Evolutionary conservation across 2,888 invertebrate species (phyloP), one percentile per base, ranked within the genome.

Genomic region (Epistrophella euchroma): DNA sequence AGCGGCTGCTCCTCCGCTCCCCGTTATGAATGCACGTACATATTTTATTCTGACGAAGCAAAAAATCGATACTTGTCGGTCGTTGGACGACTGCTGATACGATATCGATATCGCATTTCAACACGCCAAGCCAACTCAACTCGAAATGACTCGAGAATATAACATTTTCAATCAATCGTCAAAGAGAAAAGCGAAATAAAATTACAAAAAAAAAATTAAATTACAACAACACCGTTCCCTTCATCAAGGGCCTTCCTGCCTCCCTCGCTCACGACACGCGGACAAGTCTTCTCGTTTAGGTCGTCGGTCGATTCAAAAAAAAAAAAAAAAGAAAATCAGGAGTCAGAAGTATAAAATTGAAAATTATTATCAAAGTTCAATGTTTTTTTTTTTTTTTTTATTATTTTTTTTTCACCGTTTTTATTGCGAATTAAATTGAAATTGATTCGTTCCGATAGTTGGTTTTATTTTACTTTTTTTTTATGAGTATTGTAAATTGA

Each of bases 391-490:
- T 45, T 25, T 72, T 60, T 13, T 6, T 1, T 52, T 52, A n/a
- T 7, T 1, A 4, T n/a, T 15, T 40, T 45, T 47, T 55, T 73
- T 19, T 32, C 19, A 4, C 35, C 35, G 6, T 17, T 77, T 82
- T 72, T 55, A 73, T 68, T 66, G 72, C 22, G 55, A 78, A 78
- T 73, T 56, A 78, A 83, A 83, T 83, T 78, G 78, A 78, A 78
- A 78, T 78, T 70, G 78, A 83, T 83, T 83, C 64, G 62, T 22
- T 55, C 40, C 62, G 62, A 77, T 82, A 73, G 72, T 74, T 78
- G 50, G 71, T 77, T 82, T 72, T 50, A 66, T 76, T 82, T 76
- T 55, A 17, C 55, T 55, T 56, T 75, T 56, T 56, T 56, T 60
- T 60, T 60, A 37, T 22, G 60, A 60, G 60, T 37, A 47, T 66